These are phyloP conservation scores for Labia minor DNA, from an alignment of 2,888 invertebrate genomes.

Conservation along the genomic window DNA sequence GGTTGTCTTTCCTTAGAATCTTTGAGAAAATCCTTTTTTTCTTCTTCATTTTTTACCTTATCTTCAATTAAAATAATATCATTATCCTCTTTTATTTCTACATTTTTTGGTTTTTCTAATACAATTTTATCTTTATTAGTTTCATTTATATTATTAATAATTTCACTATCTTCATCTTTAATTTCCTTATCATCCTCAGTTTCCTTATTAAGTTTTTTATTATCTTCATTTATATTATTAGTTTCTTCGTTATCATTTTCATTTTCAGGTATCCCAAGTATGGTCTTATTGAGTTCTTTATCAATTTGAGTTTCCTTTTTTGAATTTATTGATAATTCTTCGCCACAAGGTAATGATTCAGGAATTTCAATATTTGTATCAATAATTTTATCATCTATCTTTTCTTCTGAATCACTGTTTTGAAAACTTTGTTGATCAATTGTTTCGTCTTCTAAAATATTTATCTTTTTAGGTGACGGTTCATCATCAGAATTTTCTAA, in stretches of 20 bases:
- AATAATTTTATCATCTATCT: slow-evolving; percentile 28
- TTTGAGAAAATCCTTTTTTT: neutral
- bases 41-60: too few relatives aligned
- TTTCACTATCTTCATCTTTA: too few relatives aligned
- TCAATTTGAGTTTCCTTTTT: neutral
- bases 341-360: slow-evolving; percentile 25
- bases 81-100: too few relatives aligned
- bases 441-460: too few relatives aligned
- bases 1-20: neutral
- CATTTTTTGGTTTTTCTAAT: too few relatives aligned
- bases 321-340: neutral
- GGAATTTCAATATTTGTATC: slow-evolving; percentile 28
- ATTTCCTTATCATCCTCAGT: too few relatives aligned
- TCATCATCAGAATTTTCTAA: slow-evolving; percentile 19
- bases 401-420: too few relatives aligned
- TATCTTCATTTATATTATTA: neutral
- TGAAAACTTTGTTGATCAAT: too few relatives aligned
- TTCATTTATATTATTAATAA: too few relatives aligned
- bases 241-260: neutral
- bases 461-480: slow-evolving; percentile 29
- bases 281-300: too few relatives aligned
- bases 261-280: neutral
- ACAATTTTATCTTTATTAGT: too few relatives aligned
- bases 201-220: neutral
- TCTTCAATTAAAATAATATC: too few relatives aligned